Conservation (phyloP, 2,113 vertebrate species). For the crab-eating macaque (Macaca fascicularis) region T2T-MFA8v1.1 NC_088377.1:105142001-105142500, state of each 20-base stretch:
- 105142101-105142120: neutral
- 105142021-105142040: constrained; percentile 73
- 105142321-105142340: constrained; percentile 22
- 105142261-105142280: constrained; percentile 46
- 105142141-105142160: neutral
- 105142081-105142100: neutral
- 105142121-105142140: neutral
- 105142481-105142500: neutral
- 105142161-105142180: neutral
- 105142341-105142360: constrained; percentile 8
- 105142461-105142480: neutral
- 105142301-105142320: constrained; percentile 8
- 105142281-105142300: constrained; percentile 2
- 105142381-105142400: neutral
- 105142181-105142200: constrained; percentile 34
- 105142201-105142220: neutral
- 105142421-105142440: neutral
- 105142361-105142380: neutral
- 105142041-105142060: constrained; percentile 81
- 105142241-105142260: neutral
- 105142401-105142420: neutral
- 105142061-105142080: neutral
- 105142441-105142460: neutral
- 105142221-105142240: neutral
- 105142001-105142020: neutral